Percentiles rank a stretch among this genome's conserved stretches.
Evolutionary conservation across 2,113 vertebrate genomes (phyloP).

Genomic region (Psammodynastes pulverulentus): DNA sequence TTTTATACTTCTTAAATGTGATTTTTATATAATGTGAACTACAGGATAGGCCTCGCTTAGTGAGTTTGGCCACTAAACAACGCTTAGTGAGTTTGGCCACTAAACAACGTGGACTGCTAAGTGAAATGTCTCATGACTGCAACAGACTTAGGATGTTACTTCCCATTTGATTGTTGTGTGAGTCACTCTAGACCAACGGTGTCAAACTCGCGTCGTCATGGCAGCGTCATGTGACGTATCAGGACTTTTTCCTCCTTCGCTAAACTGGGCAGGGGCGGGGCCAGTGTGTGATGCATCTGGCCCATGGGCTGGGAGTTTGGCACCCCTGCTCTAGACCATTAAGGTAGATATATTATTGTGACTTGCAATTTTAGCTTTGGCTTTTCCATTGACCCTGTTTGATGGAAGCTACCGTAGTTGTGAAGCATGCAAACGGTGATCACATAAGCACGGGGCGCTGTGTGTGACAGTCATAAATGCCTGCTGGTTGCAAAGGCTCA

Average conservation of each 20-base stretch:
- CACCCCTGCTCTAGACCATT: background rate
- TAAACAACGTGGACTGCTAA: background rate
- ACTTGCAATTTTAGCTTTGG: background rate
- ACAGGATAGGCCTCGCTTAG: background rate
- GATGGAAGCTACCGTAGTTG: background rate
- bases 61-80: background rate
- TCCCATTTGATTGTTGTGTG: background rate
- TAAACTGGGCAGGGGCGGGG: no score
- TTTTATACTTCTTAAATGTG: background rate
- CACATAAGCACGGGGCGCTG: background rate
- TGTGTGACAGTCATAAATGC: background rate
- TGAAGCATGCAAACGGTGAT: background rate
- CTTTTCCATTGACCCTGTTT: background rate
- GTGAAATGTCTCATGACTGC: background rate
- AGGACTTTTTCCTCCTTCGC: no score
- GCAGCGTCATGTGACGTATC: no score
- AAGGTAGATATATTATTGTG: background rate
- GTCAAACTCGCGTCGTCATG: no score
- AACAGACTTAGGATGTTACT: background rate
- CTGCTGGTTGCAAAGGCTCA: background rate
- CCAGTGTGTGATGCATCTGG: no score
- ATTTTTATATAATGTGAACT: background rate
- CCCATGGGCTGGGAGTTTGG: no score
- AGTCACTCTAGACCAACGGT: background rate
- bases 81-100: background rate